Base-by-base conservation (phyloP, 1,140 invertebrate genomes). In the Pteromalus puparum region DNA sequence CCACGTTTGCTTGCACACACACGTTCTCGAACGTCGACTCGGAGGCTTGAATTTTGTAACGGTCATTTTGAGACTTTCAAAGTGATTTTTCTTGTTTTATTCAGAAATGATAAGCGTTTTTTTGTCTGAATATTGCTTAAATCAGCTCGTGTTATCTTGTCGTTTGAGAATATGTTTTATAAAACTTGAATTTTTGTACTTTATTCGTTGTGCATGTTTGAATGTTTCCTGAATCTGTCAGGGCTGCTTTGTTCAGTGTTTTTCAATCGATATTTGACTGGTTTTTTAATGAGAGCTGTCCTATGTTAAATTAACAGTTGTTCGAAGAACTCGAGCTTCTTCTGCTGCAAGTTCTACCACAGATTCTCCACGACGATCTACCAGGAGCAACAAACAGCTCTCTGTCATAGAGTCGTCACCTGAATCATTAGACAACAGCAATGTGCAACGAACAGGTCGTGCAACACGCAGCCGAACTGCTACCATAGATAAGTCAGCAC, bases 341-440 rank as follows among this genome's bases (percentile, higher is more conserved):
- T 9, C 73, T 12, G 30, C 24, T 76, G 73, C 68, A 10, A 21
- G 53, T n/a, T 30, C 82, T n/a, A 42, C 81, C 0, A 46, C 83
- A 7, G 87, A 89, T 81, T 90, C 90, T 26, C 89, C 90, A 13
- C 88, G 90, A 15, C 86, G 89, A 28, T 38, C 34, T 9, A 91
- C 89, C 12, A 87, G 83, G 3, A 88, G 89, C 77, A 88, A 74
- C n/a, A 89, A 85, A 18, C 76, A 86, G 38, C 48, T 83, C 7
- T 5, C 26, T 1, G 65, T 78, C 72, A 65, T 61, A 72, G 77
- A 87, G 75, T 87, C 85, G 46, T 89, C 90, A 1, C 88, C 89
- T 9, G 87, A 87, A 28, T 88, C 87, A 0, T 10, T 82, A n/a
- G 88, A 85, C 38, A 88, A 90, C 10, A 53, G 21, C 0, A 81